These are phyloP conservation scores for Drosophila fuyamai DNA, from an alignment of 1,140 invertebrate species.

Conservation along the genomic window DNA sequence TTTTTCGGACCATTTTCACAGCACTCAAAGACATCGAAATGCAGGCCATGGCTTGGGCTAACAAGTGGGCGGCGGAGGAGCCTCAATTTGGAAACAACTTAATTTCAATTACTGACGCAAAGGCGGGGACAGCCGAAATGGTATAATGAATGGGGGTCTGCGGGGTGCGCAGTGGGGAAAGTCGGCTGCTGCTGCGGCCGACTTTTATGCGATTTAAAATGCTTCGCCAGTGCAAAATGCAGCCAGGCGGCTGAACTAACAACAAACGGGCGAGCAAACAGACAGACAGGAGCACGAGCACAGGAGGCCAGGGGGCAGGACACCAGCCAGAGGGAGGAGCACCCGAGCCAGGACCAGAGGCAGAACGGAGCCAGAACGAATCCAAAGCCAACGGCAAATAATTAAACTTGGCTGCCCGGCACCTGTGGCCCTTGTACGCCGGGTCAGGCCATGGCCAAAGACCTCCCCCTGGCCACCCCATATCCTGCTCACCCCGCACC, in stretches of 20 bases:
- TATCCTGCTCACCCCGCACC: background rate
- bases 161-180: background rate
- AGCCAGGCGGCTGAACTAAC: constrained; percentile 57
- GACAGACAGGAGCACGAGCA: constrained; percentile 18
- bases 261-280: constrained; percentile 40
- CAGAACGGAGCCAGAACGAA: constrained; percentile 22
- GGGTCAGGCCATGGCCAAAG: constrained; percentile 38
- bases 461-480: background rate
- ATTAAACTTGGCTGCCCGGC: constrained; percentile 73
- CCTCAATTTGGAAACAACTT: constrained; percentile 58
- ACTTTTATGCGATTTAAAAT: constrained; percentile 71
- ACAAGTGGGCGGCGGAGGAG: constrained; percentile 18
- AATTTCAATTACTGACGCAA: constrained; percentile 70
- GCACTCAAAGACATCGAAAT: constrained; percentile 44
- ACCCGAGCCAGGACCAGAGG: background rate
- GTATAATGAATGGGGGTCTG: constrained; percentile 47
- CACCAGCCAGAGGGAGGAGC: constrained; percentile 7
- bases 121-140: constrained; percentile 38
- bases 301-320: constrained; percentile 19
- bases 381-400: constrained; percentile 67
- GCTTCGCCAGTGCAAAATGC: constrained; percentile 68
- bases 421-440: constrained; percentile 65
- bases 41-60: constrained; percentile 17
- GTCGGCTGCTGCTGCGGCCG: constrained; percentile 27
- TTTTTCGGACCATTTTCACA: constrained; percentile 6